These are phyloP conservation scores for Anableps anableps DNA, from an alignment of 2,797 vertebrate species.

Conservation along the genomic window DNA sequence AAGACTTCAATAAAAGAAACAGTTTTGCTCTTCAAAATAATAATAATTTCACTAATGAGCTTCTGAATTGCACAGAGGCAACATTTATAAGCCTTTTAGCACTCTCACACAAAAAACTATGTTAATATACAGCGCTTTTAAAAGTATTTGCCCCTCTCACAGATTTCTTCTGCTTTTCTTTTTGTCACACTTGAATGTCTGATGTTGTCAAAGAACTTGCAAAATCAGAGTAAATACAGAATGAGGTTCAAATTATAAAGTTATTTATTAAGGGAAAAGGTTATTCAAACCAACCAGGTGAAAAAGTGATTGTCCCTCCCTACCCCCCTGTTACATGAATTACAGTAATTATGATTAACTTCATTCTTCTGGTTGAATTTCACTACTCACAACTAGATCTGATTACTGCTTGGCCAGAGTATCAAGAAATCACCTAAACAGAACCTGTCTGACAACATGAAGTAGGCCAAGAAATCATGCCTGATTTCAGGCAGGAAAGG, in stretches of 20 bases:
- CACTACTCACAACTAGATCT: background rate
- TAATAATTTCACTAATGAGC: background rate
- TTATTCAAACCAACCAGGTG: background rate
- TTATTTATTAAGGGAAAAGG: background rate
- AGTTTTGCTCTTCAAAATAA: slow-evolving; percentile 5
- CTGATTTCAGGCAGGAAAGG: background rate
- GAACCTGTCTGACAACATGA: background rate
- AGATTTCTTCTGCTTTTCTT: background rate
- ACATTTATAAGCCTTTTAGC: slow-evolving; percentile 4
- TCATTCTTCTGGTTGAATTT: background rate
- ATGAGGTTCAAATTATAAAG: background rate
- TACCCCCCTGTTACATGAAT: background rate
- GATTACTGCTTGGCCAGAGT: too few species aligned
- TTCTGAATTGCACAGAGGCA: background rate
- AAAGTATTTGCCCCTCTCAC: background rate
- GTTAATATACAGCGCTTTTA: slow-evolving; percentile 1
- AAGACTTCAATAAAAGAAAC: background rate
- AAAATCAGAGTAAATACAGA: background rate
- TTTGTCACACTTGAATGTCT: background rate
- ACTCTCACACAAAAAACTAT: slow-evolving; percentile 12
- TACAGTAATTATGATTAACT: background rate
- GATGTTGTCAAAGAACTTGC: background rate
- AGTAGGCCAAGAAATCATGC: background rate
- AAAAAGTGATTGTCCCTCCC: background rate
- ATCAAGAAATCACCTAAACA: background rate